Base-by-base conservation (phyloP, 2,888 invertebrate genomes). In the Limnephilus marmoratus region DNA sequence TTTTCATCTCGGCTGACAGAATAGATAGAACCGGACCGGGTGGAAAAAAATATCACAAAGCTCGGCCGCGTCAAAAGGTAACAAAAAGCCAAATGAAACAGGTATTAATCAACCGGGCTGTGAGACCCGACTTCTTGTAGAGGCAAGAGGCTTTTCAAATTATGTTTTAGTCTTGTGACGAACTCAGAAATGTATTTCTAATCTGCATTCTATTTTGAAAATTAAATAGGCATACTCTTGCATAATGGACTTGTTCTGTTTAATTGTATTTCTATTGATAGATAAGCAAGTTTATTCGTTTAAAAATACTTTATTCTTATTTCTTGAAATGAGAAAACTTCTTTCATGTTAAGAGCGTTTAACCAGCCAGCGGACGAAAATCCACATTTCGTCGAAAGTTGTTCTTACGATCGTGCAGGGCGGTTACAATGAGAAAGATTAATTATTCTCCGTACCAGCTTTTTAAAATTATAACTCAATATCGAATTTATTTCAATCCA, bases 1-100 rank as follows among this genome's bases (percentile, higher is more conserved):
- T 93, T 93, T 92, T 93, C 93, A 93, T 93, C 92, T 68, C 90
- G 80, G 81, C 91, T 85, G 93, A 93, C 93, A 90, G 93, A 89
- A 90, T 92, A 81, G 90, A 90, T 85, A 91, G 90, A 91, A 85
- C 86, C 82, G 90, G 82, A 49, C 91, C 89, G 86, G 91, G 81
- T 41, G 80, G 37, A 90, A 90, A 90, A 45, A 90, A 82, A 85
- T 80, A 89, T 80, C 89, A 82, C 81, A 90, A 90, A 90, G 90
- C 34, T 31, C 81, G 49, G 31, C 81, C 90, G 81, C 90, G 81
- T 41, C 37, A 86, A 87, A 31, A 90, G 92, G 41, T 41, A 92
- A 90, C 90, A 88, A 83, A 90, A 87, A 90, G 92, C 29, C 41
- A 85, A 85, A 85, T 86, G 90, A 91, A 87, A 90, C 81, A 24